Base-by-base conservation (phyloP, 2,113 vertebrate species). In the Telmatochromis sp. region DNA sequence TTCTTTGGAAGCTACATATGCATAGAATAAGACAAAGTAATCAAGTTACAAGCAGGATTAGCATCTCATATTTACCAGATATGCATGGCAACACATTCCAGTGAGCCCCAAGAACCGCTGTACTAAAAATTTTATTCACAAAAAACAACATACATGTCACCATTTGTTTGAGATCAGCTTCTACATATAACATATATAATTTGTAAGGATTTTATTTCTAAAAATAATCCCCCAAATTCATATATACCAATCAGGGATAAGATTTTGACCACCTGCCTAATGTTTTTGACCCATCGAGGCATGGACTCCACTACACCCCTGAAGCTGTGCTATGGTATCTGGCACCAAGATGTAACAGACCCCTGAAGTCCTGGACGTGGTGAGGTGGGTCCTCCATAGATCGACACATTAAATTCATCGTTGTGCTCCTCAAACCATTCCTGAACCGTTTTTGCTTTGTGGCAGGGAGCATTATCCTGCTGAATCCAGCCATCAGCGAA, bases 191-290 rank as follows among this genome's bases (percentile, higher is more conserved):
- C 0, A 63, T 63, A 33, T 35, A 35, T 35, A 63, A 11, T 35
- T 33, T 35, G 6, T 63, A 33, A 7, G 4, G 15, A 35, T 63
- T 63, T 65, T 0, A 63, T 0, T 63, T n/a, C 28, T 35, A 63
- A n/a, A 63, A 2, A 35, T 63, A 63, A 63, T 63, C 3, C 31
- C 17, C 31, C 28, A 60, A 60, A 60, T 1, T 33, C 1, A 19
- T 60, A 33, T 60, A 60, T 31, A 60, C 57, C 26, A 60, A 60
- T 60, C 28, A 60, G 15, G 57, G 9, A 60, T 4, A 33, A 10
- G 28, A 28, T 57, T 57, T 1, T 9, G 55, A 60, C 57, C 15
- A 60, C 28, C 57, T 19, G 8, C 14, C 8, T 60, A 17, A 60
- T 60, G 14, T 17, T 60, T 33, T 60, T 60, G 57, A 60, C 14